A percentile compares a stretch with the other conserved stretches of the same genome.
These are phyloP conservation scores for Anagrus nilaparvatae DNA, from an alignment of 1,140 invertebrate species.

Conservation along the genomic window DNA sequence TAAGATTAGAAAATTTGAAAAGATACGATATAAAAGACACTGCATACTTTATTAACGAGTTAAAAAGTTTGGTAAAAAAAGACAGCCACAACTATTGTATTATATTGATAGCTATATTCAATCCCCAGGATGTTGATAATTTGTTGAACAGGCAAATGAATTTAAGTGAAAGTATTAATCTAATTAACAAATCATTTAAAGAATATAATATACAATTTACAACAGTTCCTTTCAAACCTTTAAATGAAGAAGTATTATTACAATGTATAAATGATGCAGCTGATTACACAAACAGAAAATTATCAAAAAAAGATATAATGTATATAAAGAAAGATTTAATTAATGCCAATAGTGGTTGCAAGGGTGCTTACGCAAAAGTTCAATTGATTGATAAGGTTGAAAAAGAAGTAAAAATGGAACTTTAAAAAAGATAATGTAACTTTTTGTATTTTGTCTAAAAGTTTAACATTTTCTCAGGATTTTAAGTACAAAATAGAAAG, in stretches of 20 bases:
- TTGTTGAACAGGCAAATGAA: conserved; percentile 20
- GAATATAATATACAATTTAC: conserved; percentile 16
- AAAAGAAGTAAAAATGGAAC: too few species aligned
- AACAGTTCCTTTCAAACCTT: conserved; percentile 20
- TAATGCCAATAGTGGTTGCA: conserved; percentile 29
- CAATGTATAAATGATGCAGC: conserved; percentile 30
- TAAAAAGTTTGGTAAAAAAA: conserved; percentile 12
- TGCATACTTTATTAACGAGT: conserved; percentile 14
- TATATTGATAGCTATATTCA: conserved; percentile 27
- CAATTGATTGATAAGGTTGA: conserved; percentile 22
- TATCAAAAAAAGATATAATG: conserved; percentile 20
- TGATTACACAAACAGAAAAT: conserved; percentile 13
- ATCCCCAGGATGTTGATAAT: conserved; percentile 22
- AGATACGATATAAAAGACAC: conserved; percentile 19
- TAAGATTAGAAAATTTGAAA: conserved; percentile 34
- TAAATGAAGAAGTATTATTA: conserved; percentile 20
- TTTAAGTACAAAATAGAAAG: too few species aligned
- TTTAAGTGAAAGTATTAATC: conserved; percentile 16
- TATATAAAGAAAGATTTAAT: conserved; percentile 23
- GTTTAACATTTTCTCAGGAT: too few species aligned
- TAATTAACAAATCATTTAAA: conserved; percentile 18
- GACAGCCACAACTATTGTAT: conserved; percentile 24
- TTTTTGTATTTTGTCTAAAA: too few species aligned
- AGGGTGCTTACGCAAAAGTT: conserved; percentile 34
- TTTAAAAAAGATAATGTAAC: too few species aligned